Base-by-base conservation (phyloP, 2,113 vertebrate genomes). In the Oncorhynchus keta region DNA sequence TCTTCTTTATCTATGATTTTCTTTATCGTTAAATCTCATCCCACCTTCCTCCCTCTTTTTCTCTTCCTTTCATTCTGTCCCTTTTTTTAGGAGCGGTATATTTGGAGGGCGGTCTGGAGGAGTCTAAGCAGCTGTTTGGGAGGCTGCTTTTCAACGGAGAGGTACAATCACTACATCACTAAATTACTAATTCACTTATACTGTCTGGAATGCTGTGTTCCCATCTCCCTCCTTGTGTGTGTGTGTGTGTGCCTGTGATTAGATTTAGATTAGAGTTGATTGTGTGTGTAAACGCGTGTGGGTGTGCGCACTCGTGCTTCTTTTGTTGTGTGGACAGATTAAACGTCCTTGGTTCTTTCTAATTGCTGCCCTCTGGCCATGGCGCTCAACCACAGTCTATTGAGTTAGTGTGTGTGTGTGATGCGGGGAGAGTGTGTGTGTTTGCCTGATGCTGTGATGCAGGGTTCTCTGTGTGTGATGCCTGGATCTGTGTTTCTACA, bases 71-170 rank as follows among this genome's bases (percentile, higher is more conserved):
- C 72, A 22, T 4, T 70, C 35, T 70, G 2, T 16, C 4, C n/a
- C 2, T 0, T 80, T 78, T 20, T 20, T 75, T 68, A 99, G 98
- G 98, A 79, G 98, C 98, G 0, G 97, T 99, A 85, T 99, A 99
- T 89, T 82, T 99, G 83, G 98, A 99, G 80, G 98, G 98, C 78
- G 98, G 96, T 59, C 90, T 99, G 74, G 95, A 96, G 55, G 97
- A 99, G 89, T 95, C 96, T 73, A 97, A 97, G 45, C 93, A 95
- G 80, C 92, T 99, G 65, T 99, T 99, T 87, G 98, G 98, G 65
- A 92, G 97, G 77, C 92, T 99, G 35, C 95, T 99, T 28, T 99
- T 99, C 90, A 96, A 97, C 90, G 91, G 88, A 51, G 93, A 94
- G 96, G 98, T 99, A 94, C 92, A 84, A 69, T 68, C 28, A 68